Base-by-base conservation (phyloP, 2,797 vertebrate genomes). In the Myiothlypis coronata region DNA sequence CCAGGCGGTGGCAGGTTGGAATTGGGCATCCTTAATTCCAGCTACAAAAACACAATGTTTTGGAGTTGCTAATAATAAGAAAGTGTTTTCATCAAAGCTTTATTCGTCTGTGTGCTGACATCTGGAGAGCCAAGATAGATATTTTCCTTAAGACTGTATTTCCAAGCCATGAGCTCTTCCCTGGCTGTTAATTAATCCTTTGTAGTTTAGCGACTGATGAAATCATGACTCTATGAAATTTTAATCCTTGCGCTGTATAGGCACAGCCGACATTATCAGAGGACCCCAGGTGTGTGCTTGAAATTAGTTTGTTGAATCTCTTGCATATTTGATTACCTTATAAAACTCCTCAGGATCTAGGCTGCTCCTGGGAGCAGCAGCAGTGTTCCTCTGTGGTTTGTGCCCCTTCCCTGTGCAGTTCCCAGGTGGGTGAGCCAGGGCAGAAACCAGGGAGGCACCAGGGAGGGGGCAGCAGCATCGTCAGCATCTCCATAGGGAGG, bases 181-280 rank as follows among this genome's bases (percentile, higher is more conserved):
- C 83, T 91, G 23, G 92, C 98, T 98, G 98, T 99, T 99, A 98
- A 99, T 99, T 98, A 99, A 98, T 99, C 98, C 98, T 98, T 98
- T 98, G 98, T 98, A 98, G 98, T 98, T 97, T 98, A 97, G 98
- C 97, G 97, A 98, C 98, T 98, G 98, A 98, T 97, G 97, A 96
- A 98, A 98, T 97, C 97, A 93, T 35, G 89, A 83, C 94, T 96
- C 96, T 98, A 90, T 97, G 97, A 98, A 97, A 97, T 97, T 97
- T 97, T 98, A 97, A 98, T 98, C 96, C 96, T 91, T 76, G 69
- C 2, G 83, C 87, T 92, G 89, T 93, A 64, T 53, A 94, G 95
- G 96, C 89, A 64, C 91, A 74, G 34, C 92, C 67, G 93, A 97
- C 94, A 95, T 98, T 97, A 97, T 98, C 97, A 96, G 77, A 92